A percentile compares a stretch with the other conserved stretches of the same genome.
These are phyloP conservation scores for Strigamia transsilvanica DNA, from an alignment of 2,888 invertebrate species.

Conservation along the genomic window DNA sequence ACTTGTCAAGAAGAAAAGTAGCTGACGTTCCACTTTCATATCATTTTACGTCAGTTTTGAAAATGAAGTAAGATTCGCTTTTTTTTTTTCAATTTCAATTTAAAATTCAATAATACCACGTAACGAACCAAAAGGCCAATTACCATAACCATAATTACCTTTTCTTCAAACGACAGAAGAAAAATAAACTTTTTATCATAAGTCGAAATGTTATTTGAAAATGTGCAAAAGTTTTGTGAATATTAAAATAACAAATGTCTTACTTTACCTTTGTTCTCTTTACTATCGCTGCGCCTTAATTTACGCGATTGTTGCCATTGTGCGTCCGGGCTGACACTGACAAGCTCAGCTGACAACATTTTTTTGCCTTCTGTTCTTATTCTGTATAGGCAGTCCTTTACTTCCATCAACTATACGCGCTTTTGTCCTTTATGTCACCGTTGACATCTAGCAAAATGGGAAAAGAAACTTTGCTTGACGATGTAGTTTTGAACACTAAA, in stretches of 20 bases:
- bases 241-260: no score
- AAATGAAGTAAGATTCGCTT: background rate
- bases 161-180: no score
- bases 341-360: slow-evolving; percentile 8
- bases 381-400: background rate
- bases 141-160: background rate
- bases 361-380: background rate
- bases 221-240: no score
- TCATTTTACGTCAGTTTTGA: background rate
- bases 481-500: no score
- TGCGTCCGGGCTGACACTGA: background rate
- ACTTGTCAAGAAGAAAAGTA: background rate
- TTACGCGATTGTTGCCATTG: background rate
- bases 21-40: background rate
- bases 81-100: background rate
- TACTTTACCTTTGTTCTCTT: no score
- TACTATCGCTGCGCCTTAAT: no score
- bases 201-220: no score
- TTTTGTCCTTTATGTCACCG: background rate
- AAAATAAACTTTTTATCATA: no score
- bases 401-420: background rate
- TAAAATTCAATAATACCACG: background rate
- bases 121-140: background rate
- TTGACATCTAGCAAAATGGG: background rate
- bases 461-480: background rate